Conservation (phyloP, 2,113 vertebrate genomes). For the Hypocryptadius cinnamomeus region DNA sequence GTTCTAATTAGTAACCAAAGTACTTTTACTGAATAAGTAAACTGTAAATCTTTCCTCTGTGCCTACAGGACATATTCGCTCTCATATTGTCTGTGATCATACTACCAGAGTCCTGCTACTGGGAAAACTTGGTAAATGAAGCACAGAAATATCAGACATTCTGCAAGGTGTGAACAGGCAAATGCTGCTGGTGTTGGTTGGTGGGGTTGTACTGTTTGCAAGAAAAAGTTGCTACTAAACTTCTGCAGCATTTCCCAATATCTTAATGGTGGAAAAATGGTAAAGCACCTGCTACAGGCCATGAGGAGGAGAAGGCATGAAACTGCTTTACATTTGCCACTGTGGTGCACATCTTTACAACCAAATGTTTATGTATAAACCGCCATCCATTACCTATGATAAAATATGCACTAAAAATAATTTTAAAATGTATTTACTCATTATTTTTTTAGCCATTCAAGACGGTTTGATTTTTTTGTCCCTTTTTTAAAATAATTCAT, state of each 20-base stretch:
- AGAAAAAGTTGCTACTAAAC: not conserved
- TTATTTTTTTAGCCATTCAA: not conserved
- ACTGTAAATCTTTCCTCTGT: not conserved
- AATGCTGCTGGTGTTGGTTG: not conserved
- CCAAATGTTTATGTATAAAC: not conserved
- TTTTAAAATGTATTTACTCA: not conserved
- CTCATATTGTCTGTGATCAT: not conserved
- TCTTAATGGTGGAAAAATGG: not conserved
- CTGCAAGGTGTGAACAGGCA: not conserved
- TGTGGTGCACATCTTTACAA: not conserved
- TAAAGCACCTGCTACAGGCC: not conserved
- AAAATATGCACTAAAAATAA: not conserved
- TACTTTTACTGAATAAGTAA: not conserved
- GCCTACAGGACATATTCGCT: not conserved
- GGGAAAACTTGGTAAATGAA: not conserved
- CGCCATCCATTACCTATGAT: not conserved
- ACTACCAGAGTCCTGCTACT: not conserved
- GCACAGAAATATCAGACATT: not conserved
- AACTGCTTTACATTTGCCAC: not conserved
- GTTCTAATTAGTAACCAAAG: not conserved
- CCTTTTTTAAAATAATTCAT: not conserved
- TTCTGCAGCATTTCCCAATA: not conserved
- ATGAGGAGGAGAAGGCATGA: not conserved
- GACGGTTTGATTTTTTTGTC: not conserved
- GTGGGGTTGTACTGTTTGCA: not conserved